Conservation (phyloP, 64 coral and sea anemone genomes). For the Porites lutea region DNA sequence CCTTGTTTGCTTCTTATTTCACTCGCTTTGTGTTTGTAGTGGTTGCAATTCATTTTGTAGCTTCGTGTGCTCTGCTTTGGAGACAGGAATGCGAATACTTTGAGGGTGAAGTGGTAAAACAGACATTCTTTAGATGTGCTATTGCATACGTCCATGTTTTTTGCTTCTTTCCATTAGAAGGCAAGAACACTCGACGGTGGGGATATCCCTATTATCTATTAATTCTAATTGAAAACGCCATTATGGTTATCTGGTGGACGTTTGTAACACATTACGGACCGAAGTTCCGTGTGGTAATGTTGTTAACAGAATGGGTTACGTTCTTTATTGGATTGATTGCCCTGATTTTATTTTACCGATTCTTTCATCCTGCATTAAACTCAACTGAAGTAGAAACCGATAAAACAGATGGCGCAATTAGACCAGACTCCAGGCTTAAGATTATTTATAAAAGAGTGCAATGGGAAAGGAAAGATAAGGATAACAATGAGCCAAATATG, state of each 20-base stretch:
- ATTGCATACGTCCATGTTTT: constrained; percentile 43
- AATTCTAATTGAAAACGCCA: constrained; percentile 6
- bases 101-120: constrained; percentile 17
- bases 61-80: constrained; percentile 13
- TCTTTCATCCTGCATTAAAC: background rate
- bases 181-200: constrained; percentile 25
- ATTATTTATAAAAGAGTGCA: constrained; percentile 3
- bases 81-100: constrained; percentile 47
- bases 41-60: constrained; percentile 29
- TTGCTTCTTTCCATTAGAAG: constrained; percentile 45
- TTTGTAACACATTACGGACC: constrained; percentile 13
- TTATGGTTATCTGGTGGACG: constrained; percentile 20
- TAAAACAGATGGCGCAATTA: background rate
- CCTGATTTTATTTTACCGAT: constrained; percentile 30
- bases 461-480: background rate
- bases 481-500: background rate
- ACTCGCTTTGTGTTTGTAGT: constrained; percentile 35
- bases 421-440: background rate
- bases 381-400: background rate
- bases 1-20: constrained; percentile 38
- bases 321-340: background rate
- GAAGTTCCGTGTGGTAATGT: constrained; percentile 1
- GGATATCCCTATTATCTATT: constrained; percentile 34
- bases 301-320: background rate
- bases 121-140: constrained; percentile 25